Conservation (phyloP, 2,797 vertebrate species). For the Pseudocheirus occidentalis region DNA sequence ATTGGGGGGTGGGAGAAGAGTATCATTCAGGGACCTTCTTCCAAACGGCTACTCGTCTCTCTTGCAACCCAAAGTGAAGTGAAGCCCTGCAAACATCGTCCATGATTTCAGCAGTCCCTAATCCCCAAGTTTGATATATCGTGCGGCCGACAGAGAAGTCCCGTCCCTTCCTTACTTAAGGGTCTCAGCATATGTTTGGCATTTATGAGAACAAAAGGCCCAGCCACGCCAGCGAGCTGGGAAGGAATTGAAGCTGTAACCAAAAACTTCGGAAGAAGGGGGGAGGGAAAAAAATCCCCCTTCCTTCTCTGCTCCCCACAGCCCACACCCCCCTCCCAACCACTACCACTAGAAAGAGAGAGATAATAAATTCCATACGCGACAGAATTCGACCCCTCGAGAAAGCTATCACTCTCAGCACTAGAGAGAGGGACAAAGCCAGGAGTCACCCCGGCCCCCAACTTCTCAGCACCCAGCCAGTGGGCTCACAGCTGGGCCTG, state of each 20-base stretch:
- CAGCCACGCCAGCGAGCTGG: background rate
- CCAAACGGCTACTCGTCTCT: background rate
- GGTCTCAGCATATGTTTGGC: slow-evolving; percentile 53
- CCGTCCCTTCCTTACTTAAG: background rate
- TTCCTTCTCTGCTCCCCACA: slow-evolving; percentile 70
- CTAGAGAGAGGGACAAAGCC: slow-evolving; percentile 36
- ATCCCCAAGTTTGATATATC: slow-evolving; percentile 1
- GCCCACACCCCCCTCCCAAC: background rate
- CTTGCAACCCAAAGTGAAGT: background rate
- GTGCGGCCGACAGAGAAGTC: background rate
- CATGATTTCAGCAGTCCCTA: fast-evolving
- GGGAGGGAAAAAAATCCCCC: slow-evolving; percentile 41
- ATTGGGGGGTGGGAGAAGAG: background rate
- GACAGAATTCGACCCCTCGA: slow-evolving; percentile 29
- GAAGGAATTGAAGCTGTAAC: slow-evolving; percentile 61
- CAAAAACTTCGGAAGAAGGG: slow-evolving; percentile 77
- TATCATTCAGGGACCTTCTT: slow-evolving; percentile 1
- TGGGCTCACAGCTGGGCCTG: slow-evolving; percentile 12
- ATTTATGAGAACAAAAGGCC: slow-evolving; percentile 81
- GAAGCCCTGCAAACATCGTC: fast-evolving
- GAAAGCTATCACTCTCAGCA: background rate
- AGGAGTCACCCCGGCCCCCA: slow-evolving; percentile 21
- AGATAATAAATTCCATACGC: slow-evolving; percentile 80
- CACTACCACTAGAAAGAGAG: slow-evolving; percentile 74
- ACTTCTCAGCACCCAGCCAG: slow-evolving; percentile 68